Evolutionary conservation across 2,888 invertebrate genomes (phyloP).

Genomic region (Meandrusa payeni): DNA sequence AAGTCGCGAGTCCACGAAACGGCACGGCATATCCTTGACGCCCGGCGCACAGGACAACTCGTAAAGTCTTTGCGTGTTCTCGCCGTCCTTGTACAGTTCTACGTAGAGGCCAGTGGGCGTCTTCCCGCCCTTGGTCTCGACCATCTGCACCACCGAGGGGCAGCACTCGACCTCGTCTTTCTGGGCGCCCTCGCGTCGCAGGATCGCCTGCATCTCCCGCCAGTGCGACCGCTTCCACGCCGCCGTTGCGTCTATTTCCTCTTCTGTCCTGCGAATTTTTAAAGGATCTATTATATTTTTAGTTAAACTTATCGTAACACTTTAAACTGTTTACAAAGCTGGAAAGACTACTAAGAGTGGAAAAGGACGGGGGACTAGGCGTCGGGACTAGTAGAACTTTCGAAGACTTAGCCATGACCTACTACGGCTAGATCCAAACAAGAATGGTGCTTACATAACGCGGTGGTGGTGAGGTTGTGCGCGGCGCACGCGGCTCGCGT

Average conservation of each 20-base stretch:
- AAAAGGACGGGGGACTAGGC: no score
- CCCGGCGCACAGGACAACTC: slow-evolving; percentile 88
- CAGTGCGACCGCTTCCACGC: slow-evolving; percentile 80
- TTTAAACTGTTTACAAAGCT: no score
- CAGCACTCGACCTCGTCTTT: slow-evolving; percentile 87
- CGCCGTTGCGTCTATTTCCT: slow-evolving; percentile 62
- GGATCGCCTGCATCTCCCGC: slow-evolving; percentile 83
- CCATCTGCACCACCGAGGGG: slow-evolving; percentile 88
- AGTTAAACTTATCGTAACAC: no score
- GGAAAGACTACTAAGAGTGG: no score
- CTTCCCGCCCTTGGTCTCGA: slow-evolving; percentile 88
- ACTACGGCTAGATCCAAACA: no score
- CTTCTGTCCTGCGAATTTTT: slow-evolving; percentile 55
- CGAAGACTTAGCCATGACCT: neutral
- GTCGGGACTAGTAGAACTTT: no score
- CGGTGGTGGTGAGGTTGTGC: slow-evolving; percentile 66
- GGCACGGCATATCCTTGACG: slow-evolving; percentile 87
- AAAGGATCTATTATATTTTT: slow-evolving; percentile 17
- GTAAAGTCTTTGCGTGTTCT: slow-evolving; percentile 86
- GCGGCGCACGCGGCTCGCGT: slow-evolving; percentile 68
- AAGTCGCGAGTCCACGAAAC: slow-evolving; percentile 85
- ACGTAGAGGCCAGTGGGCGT: slow-evolving; percentile 87
- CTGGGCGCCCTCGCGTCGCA: slow-evolving; percentile 75
- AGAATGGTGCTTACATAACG: slow-evolving; percentile 52
- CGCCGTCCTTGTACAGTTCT: slow-evolving; percentile 87